phyloP scores from a whole-genome alignment of 2,888 invertebrate species.

The Micoletzkya japonica region DNA sequence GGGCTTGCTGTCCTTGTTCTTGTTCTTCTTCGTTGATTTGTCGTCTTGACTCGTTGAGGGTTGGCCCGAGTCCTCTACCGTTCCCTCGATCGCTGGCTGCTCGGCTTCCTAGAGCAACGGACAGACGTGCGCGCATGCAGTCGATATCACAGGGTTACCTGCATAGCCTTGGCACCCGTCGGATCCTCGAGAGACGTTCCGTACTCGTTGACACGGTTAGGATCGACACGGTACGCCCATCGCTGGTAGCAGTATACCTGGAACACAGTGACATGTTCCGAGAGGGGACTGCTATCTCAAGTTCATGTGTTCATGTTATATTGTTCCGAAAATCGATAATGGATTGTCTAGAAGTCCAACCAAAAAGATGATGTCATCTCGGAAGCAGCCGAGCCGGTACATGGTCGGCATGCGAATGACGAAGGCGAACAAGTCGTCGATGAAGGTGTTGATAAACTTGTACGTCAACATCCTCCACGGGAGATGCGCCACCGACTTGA shows the following conservation, averaged over 20 bases:
- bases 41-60: no score
- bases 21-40: no score
- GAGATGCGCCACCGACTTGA: conserved; percentile 97
- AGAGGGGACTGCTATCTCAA: not conserved
- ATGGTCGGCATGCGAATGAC: conserved; percentile 99
- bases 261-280: not conserved
- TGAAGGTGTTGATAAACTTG: conserved; percentile 97
- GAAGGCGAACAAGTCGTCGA: conserved; percentile 99
- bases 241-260: conserved; percentile 87
- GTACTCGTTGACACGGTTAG: conserved; percentile 91
- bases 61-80: no score
- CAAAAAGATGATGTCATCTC: conserved; percentile 98
- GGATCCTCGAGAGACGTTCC: conserved; percentile 85
- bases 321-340: not conserved
- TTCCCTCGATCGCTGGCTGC: no score
- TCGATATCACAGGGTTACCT: no score
- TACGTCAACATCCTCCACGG: conserved; percentile 99
- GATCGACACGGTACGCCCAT: conserved; percentile 97
- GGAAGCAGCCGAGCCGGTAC: conserved; percentile 90
- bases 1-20: no score
- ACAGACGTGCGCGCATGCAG: not conserved
- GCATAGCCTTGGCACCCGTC: conserved; percentile 32
- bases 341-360: conserved; percentile 68
- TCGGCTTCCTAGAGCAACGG: not conserved
- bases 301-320: not conserved